Percentiles rank a stretch among this genome's conserved stretches.
Evolutionary conservation across 2,888 invertebrate genomes (phyloP).

Genomic region (Caenorhabditis wallacei): DNA sequence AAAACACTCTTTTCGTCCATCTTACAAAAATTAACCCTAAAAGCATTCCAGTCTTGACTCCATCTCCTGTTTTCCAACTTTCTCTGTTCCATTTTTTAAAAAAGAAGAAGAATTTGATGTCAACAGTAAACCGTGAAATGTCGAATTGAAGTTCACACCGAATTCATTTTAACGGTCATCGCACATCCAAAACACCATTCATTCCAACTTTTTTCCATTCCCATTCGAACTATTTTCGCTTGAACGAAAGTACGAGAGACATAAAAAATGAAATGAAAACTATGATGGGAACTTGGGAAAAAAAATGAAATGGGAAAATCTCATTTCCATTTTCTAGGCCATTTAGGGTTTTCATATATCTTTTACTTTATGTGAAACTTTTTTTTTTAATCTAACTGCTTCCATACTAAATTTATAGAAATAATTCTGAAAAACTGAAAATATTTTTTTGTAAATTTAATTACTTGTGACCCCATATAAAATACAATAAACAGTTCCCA

Average conservation of each 20-base stretch:
- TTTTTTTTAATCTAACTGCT: background rate
- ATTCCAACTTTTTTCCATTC: constrained; percentile 26
- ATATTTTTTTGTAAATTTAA: too few species aligned
- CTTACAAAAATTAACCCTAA: too few species aligned
- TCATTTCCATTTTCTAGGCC: constrained; percentile 19
- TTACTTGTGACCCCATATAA: too few species aligned
- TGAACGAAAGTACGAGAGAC: constrained; percentile 19
- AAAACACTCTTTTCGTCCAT: too few species aligned
- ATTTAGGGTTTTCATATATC: background rate
- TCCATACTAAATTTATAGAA: too few species aligned
- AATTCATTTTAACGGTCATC: constrained; percentile 38
- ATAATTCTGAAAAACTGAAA: too few species aligned
- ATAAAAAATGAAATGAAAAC: constrained; percentile 25
- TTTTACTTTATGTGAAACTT: background rate
- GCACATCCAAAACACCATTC: constrained; percentile 30
- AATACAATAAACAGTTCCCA: too few species aligned
- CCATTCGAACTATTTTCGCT: constrained; percentile 16
- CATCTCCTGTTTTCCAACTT: too few species aligned
- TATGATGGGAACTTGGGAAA: constrained; percentile 25
- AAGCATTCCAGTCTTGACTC: too few species aligned
- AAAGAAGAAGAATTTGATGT: background rate
- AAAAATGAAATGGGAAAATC: constrained; percentile 12
- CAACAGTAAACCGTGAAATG: background rate
- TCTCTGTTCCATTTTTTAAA: background rate
- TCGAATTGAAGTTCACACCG: constrained; percentile 28